These are phyloP conservation scores for Drosophila demipolita DNA, from an alignment of 2,888 invertebrate species.

Conservation along the genomic window DNA sequence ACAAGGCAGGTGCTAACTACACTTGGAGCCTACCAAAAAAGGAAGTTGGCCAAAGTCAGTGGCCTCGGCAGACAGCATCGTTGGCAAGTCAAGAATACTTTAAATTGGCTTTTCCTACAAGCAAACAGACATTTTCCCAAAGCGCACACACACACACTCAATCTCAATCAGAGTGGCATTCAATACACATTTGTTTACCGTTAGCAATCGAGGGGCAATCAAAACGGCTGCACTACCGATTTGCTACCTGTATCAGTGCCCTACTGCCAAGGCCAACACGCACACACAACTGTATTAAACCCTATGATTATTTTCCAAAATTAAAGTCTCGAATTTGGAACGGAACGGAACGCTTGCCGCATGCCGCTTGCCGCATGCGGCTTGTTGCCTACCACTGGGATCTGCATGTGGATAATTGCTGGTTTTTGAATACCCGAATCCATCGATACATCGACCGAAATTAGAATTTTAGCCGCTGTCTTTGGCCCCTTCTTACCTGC, in stretches of 20 bases:
- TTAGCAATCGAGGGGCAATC: conserved; percentile 63
- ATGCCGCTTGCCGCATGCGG: conserved; percentile 18
- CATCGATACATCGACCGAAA: conserved; percentile 42
- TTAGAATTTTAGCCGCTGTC: conserved; percentile 42
- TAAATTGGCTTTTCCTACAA: conserved; percentile 15
- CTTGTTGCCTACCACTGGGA: conserved; percentile 23
- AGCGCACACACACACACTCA: neutral
- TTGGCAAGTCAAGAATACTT: conserved; percentile 7
- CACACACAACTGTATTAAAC: conserved; percentile 30
- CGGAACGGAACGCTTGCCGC: conserved; percentile 16
- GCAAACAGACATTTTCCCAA: neutral
- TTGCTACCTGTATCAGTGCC: conserved; percentile 41
- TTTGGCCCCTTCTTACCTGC: conserved; percentile 12
- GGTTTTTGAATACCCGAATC: conserved; percentile 28
- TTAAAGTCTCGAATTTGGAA: conserved; percentile 55
- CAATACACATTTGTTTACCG: conserved; percentile 57
- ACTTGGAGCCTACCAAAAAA: neutral
- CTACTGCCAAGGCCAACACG: conserved; percentile 71
- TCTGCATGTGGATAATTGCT: conserved; percentile 72
- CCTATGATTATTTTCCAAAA: conserved; percentile 72
- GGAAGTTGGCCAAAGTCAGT: conserved; percentile 9
- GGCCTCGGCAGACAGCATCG: neutral
- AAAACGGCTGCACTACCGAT: conserved; percentile 56
- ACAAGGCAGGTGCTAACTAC: conserved; percentile 50
- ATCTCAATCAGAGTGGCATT: neutral